A percentile compares a stretch with the other conserved stretches of the same genome.
Conservation (phyloP, 2,113 vertebrate genomes). For the Eupsittula cactorum region DNA sequence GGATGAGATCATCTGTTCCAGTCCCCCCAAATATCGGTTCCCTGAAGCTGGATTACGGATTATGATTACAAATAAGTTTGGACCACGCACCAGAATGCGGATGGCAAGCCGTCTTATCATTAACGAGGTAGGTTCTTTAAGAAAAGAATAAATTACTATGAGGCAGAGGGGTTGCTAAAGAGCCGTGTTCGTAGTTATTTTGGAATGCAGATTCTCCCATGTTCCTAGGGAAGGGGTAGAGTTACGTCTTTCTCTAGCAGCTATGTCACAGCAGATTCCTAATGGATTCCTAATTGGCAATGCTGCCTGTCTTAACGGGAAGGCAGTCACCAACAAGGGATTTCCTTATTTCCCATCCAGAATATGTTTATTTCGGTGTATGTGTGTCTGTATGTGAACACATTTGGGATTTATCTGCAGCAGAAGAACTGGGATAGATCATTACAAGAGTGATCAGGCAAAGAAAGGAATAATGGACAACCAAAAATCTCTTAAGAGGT, state of each 20-base stretch:
- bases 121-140: constrained; percentile 83
- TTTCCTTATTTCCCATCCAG: not conserved
- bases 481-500: not conserved
- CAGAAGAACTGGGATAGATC: not conserved
- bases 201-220: not conserved
- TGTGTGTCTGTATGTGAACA: not conserved
- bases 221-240: not conserved
- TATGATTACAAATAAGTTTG: constrained; percentile 97
- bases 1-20: constrained; percentile 94
- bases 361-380: not conserved
- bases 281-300: not conserved
- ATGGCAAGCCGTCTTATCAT: constrained; percentile 98
- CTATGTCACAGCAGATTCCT: not conserved
- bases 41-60: constrained; percentile 92
- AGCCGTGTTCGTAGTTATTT: not conserved
- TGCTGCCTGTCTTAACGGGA: not conserved
- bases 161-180: not conserved
- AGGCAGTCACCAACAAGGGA: not conserved
- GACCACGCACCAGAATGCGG: constrained; percentile 91
- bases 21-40: constrained; percentile 92
- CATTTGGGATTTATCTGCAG: not conserved
- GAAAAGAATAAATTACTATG: not conserved
- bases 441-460: not conserved
- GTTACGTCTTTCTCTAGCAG: not conserved
- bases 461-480: not conserved